phyloP scores from a whole-genome alignment of 2,113 vertebrate species.

The Crocuta crocuta region DNA sequence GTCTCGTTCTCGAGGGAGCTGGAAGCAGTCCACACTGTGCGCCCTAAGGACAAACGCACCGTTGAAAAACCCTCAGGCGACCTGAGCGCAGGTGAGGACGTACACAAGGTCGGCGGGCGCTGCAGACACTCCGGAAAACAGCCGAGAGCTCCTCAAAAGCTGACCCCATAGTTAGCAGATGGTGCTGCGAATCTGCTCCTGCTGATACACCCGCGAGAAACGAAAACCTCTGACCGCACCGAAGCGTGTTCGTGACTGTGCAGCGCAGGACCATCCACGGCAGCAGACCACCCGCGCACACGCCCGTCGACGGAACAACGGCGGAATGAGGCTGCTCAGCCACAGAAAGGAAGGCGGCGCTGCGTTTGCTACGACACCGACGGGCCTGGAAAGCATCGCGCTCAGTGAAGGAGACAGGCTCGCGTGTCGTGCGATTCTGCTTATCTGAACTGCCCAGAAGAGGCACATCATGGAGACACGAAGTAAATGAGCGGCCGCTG shows the following conservation, averaged over 20 bases:
- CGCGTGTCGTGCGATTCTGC: accelerated
- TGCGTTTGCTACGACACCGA: accelerated
- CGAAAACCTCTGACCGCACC: not conserved
- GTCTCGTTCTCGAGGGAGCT: not conserved
- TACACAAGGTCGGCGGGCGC: too few species aligned
- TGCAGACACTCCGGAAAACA: accelerated
- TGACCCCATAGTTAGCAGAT: accelerated
- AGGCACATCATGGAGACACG: not conserved
- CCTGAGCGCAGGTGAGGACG: accelerated
- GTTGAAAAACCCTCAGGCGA: accelerated
- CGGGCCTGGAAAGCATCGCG: accelerated
- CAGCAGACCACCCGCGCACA: accelerated
- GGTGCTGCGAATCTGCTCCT: accelerated
- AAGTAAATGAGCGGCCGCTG: accelerated
- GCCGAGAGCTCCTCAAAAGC: accelerated
- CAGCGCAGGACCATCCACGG: accelerated
- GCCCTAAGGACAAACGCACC: not conserved
- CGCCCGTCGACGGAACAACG: accelerated
- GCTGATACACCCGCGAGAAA: accelerated
- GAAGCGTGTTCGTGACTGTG: accelerated
- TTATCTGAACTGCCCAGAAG: accelerated
- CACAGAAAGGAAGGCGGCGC: accelerated
- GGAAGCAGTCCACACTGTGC: not conserved
- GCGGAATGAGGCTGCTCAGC: accelerated
- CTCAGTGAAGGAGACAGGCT: accelerated